Percentiles rank a stretch among this genome's conserved stretches.
Conservation (phyloP, 2,888 invertebrate genomes). For the Perizoma flavofasciatum region DNA sequence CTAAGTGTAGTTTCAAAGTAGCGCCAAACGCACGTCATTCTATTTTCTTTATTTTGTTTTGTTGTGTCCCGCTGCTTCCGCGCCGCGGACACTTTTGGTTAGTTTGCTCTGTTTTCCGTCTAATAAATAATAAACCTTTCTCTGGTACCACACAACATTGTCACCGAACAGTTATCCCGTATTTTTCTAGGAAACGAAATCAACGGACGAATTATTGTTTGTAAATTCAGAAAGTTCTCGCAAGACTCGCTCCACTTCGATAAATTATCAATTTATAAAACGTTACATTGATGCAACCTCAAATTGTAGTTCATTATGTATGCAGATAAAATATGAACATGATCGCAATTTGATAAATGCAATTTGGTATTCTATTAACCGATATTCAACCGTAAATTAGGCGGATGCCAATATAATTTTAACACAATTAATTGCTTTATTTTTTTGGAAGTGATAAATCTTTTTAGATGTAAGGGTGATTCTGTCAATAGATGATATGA, state of each 20-base stretch:
- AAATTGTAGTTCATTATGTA: slow-evolving; percentile 47
- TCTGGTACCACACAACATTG: slow-evolving; percentile 35
- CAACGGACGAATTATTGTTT: not conserved
- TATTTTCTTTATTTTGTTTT: slow-evolving; percentile 74
- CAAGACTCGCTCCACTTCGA: slow-evolving; percentile 10
- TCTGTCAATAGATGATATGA: slow-evolving; percentile 59
- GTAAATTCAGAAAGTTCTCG: not conserved
- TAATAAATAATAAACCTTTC: slow-evolving; percentile 80
- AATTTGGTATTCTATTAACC: slow-evolving; percentile 73
- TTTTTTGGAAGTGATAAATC: slow-evolving; percentile 61
- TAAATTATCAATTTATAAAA: slow-evolving; percentile 33
- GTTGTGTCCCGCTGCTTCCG: slow-evolving; percentile 79
- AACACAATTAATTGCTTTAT: slow-evolving; percentile 22
- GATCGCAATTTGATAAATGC: slow-evolving; percentile 61
- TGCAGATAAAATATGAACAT: slow-evolving; percentile 63
- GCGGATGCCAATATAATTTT: slow-evolving; percentile 32
- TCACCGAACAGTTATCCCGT: slow-evolving; percentile 12
- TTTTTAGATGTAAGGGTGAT: slow-evolving; percentile 65
- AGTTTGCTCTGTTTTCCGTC: slow-evolving; percentile 80
- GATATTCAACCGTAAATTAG: slow-evolving; percentile 57
- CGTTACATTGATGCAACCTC: slow-evolving; percentile 30
- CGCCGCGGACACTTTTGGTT: slow-evolving; percentile 81
- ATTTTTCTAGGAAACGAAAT: slow-evolving; percentile 11
- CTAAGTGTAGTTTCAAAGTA: slow-evolving; percentile 55
- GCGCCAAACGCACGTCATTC: slow-evolving; percentile 64